Evolutionary conservation across 2,888 invertebrate genomes (phyloP).

Genomic region (Dysmachus trigonus): DNA sequence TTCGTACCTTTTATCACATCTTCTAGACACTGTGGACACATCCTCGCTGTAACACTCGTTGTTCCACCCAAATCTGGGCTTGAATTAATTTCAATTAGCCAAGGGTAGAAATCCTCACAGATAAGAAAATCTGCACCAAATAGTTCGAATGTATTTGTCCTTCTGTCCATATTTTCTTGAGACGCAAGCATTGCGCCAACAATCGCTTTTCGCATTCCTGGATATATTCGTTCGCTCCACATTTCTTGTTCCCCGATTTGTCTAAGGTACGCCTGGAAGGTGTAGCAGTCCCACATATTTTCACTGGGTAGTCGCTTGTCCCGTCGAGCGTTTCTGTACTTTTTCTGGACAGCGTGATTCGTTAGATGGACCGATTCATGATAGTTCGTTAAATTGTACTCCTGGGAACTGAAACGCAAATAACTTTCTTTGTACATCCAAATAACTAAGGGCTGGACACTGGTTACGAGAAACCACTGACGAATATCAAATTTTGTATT

Average conservation of each 20-base stretch:
- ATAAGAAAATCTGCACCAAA: constrained; percentile 97
- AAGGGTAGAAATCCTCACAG: constrained; percentile 85
- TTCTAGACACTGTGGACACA: constrained; percentile 88
- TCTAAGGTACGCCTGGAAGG: constrained; percentile 74
- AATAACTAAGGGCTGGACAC: constrained; percentile 87
- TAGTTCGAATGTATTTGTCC: constrained; percentile 86
- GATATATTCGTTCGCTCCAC: constrained; percentile 87
- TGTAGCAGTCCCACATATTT: constrained; percentile 94
- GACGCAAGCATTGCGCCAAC: constrained; percentile 85
- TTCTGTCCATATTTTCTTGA: constrained; percentile 83
- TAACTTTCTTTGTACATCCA: constrained; percentile 96
- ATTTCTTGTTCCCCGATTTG: constrained; percentile 78
- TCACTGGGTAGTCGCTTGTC: constrained; percentile 83
- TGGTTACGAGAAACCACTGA: constrained; percentile 94
- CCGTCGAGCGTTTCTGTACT: constrained; percentile 78
- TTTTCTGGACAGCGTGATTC: constrained; percentile 92
- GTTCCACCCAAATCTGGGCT: constrained; percentile 92
- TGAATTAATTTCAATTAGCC: constrained; percentile 95
- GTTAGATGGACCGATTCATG: constrained; percentile 93
- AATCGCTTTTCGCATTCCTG: constrained; percentile 83
- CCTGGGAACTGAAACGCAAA: constrained; percentile 89
- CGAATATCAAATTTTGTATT: constrained; percentile 94
- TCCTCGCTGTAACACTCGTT: constrained; percentile 85
- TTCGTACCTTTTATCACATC: constrained; percentile 87
- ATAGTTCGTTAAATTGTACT: constrained; percentile 84